Evolutionary conservation across 2,113 vertebrate species (phyloP).

Genomic region (Papio anubis): DNA sequence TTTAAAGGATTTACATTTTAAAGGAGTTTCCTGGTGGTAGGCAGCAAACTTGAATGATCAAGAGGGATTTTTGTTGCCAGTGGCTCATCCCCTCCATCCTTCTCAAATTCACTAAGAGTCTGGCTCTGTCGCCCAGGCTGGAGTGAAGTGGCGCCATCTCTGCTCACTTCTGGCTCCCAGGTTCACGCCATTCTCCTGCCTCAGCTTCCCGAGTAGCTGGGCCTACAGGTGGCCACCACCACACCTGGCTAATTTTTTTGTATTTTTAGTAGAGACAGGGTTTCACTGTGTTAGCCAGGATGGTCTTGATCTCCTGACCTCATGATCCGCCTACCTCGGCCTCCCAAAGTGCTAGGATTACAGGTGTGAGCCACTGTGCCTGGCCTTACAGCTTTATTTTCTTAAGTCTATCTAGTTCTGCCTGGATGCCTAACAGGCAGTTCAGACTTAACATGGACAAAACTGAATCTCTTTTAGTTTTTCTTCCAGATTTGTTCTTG

Average conservation of each 20-base stretch:
- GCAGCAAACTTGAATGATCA: neutral
- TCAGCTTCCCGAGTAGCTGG: no score
- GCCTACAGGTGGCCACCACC: no score
- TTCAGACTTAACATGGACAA: neutral
- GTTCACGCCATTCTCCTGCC: no score
- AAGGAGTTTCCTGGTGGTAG: neutral
- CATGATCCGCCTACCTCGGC: accelerated
- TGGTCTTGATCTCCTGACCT: no score
- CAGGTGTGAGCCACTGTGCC: no score
- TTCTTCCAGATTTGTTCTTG: neutral
- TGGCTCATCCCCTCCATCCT: neutral
- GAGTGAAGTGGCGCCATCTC: no score
- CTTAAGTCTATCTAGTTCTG: neutral
- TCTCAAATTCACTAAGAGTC: neutral
- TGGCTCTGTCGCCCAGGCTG: no score
- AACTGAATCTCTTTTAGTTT: neutral
- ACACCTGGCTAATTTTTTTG: no score
- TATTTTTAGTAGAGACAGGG: no score
- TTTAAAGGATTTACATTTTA: neutral
- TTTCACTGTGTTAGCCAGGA: no score
- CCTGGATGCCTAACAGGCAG: neutral
- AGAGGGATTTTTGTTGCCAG: neutral
- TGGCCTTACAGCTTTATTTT: neutral
- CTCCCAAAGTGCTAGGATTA: no score
- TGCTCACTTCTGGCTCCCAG: no score